phyloP scores from a whole-genome alignment of 2,113 vertebrate species.

The Vulpes ferrilata region DNA sequence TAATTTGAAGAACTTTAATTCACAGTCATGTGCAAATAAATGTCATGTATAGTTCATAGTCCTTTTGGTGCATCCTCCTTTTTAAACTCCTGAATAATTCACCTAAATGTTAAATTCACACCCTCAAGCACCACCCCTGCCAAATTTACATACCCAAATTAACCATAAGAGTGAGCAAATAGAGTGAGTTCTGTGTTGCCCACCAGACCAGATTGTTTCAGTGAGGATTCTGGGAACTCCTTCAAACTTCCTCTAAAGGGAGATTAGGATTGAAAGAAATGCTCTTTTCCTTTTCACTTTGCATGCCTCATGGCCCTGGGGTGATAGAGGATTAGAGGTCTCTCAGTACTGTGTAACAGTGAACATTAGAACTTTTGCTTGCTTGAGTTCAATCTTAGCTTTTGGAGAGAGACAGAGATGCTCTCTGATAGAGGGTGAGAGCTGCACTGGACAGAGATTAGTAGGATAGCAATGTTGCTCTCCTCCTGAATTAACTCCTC shows the following conservation, averaged over 20 bases:
- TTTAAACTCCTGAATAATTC: neutral
- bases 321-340: neutral
- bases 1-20: neutral
- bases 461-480: rapidly evolving
- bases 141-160: neutral
- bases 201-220: neutral
- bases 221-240: rapidly evolving
- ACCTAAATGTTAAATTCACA: neutral
- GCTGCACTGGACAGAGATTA: too few species aligned
- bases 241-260: too few species aligned
- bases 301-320: too few species aligned
- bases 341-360: neutral
- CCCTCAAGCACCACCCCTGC: rapidly evolving
- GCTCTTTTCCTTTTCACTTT: neutral
- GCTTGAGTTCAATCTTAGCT: neutral
- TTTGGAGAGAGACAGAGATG: neutral
- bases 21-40: neutral
- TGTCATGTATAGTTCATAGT: neutral
- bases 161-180: neutral
- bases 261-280: neutral
- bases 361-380: neutral
- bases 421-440: rapidly evolving
- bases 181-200: too few species aligned
- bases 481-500: neutral
- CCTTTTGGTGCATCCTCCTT: neutral